These are phyloP conservation scores for Setophaga petechia DNA, from an alignment of 2,113 vertebrate species.

Conservation along the genomic window DNA sequence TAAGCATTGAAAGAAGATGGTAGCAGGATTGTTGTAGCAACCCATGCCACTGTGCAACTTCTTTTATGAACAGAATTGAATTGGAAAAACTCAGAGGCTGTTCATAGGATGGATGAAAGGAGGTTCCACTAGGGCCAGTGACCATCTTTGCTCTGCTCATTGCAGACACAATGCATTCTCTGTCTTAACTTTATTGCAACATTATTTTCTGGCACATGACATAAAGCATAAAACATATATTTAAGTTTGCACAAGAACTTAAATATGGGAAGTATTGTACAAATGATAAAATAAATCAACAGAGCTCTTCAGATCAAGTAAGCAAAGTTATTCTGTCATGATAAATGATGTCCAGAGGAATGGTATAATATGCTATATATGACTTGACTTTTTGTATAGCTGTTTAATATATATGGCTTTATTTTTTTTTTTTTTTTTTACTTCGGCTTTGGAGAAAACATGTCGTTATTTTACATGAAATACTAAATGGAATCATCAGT, in stretches of 20 bases:
- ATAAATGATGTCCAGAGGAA: background rate
- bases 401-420: background rate
- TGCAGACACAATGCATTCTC: background rate
- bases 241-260: background rate
- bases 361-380: background rate
- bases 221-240: background rate
- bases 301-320: background rate
- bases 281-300: background rate
- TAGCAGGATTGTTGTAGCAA: background rate
- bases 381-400: background rate
- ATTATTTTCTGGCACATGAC: background rate
- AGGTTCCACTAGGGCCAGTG: background rate
- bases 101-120: background rate
- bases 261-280: background rate
- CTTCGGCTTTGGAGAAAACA: background rate
- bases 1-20: background rate
- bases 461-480: background rate
- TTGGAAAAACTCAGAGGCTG: background rate
- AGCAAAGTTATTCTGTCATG: background rate
- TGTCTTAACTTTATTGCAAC: background rate
- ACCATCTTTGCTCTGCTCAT: background rate
- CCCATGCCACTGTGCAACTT: background rate
- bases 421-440: background rate
- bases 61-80: background rate
- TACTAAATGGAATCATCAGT: background rate